Evolutionary conservation across 1,140 invertebrate genomes (phyloP).

Genomic region (Drosophila azteca): DNA sequence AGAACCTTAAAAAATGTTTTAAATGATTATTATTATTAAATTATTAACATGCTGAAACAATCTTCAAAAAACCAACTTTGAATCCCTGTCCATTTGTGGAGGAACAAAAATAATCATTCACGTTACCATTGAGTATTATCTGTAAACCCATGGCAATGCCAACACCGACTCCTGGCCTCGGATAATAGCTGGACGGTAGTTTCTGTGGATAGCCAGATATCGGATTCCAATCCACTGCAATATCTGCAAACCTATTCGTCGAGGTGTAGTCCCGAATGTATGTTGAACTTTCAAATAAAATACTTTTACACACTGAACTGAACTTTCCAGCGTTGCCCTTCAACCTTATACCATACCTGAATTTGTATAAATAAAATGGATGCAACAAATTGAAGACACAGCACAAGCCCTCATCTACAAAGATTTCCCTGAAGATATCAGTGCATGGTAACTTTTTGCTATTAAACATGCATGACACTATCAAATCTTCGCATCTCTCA

Average conservation of each 20-base stretch:
- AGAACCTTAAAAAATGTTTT: constrained; percentile 42
- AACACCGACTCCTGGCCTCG: constrained; percentile 84
- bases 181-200: constrained; percentile 63
- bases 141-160: constrained; percentile 89
- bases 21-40: neutral
- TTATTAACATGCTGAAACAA: neutral
- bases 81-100: constrained; percentile 91
- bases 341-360: constrained; percentile 28
- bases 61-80: constrained; percentile 84
- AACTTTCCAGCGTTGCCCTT: constrained; percentile 26
- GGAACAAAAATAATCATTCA: constrained; percentile 90
- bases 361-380: constrained; percentile 87
- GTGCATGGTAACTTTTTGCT: constrained; percentile 85
- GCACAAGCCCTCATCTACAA: constrained; percentile 92
- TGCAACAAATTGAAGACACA: constrained; percentile 91
- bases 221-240: constrained; percentile 87
- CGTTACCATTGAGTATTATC: constrained; percentile 88
- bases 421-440: constrained; percentile 89
- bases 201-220: constrained; percentile 62
- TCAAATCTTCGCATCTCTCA: constrained; percentile 61
- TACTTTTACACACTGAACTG: constrained; percentile 66
- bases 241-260: constrained; percentile 54
- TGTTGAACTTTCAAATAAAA: constrained; percentile 20
- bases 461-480: constrained; percentile 56
- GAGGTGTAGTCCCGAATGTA: constrained; percentile 65